These are phyloP conservation scores for Temnothorax rugatulus DNA, from an alignment of 2,888 invertebrate genomes.

Conservation along the genomic window DNA sequence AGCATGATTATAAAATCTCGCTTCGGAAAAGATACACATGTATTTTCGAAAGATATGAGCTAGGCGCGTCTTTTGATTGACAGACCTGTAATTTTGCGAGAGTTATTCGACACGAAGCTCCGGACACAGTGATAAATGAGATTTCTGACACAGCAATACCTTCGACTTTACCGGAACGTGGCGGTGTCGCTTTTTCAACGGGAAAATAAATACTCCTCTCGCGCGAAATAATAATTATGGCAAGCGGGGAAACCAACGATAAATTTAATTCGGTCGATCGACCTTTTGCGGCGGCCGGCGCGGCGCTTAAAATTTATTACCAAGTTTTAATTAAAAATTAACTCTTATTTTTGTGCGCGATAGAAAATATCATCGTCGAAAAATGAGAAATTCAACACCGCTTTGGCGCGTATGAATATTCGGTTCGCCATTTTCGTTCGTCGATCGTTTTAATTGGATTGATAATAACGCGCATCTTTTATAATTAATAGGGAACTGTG, in stretches of 20 bases:
- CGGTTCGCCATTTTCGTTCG: neutral
- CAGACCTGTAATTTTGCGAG: neutral
- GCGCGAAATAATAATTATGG: neutral
- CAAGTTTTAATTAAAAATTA: slow-evolving; percentile 27
- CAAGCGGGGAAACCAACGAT: neutral
- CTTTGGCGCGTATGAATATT: neutral
- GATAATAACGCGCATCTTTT: neutral
- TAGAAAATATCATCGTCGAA: neutral
- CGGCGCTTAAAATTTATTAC: neutral
- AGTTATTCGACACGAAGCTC: slow-evolving; percentile 1
- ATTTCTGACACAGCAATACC: slow-evolving; percentile 11
- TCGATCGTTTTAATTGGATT: slow-evolving; percentile 27
- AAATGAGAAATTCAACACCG: neutral
- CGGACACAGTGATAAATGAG: slow-evolving; percentile 8
- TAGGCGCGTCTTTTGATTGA: neutral
- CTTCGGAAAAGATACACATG: slow-evolving; percentile 4
- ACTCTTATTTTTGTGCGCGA: neutral
- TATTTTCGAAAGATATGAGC: neutral
- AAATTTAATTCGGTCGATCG: neutral
- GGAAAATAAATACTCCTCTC: neutral
- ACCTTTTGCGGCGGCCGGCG: neutral
- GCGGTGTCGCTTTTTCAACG: neutral
- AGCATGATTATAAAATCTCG: slow-evolving; percentile 3
- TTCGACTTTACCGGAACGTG: neutral
- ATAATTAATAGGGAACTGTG: slow-evolving; percentile 12